These are phyloP conservation scores for Nesoenas mayeri DNA, from an alignment of 2,113 vertebrate species.

Conservation along the genomic window DNA sequence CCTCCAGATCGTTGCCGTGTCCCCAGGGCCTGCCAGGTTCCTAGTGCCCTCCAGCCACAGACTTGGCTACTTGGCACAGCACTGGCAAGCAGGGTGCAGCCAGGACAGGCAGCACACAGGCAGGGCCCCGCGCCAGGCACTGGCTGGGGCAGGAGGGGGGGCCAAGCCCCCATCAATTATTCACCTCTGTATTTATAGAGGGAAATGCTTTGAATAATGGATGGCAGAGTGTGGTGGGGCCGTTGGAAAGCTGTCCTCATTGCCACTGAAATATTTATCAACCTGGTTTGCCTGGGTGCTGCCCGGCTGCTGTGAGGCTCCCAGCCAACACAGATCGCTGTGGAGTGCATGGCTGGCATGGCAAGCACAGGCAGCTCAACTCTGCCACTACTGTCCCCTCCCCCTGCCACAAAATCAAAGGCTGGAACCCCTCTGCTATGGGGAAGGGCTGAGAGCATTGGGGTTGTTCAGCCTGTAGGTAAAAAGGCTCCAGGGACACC, in stretches of 20 bases:
- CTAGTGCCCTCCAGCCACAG: background rate
- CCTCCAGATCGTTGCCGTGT: background rate
- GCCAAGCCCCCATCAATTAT: slow-evolving; percentile 31
- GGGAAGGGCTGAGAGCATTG: background rate
- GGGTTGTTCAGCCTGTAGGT: background rate
- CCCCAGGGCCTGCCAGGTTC: background rate
- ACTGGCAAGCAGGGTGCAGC: accelerated
- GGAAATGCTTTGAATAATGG: slow-evolving; percentile 10
- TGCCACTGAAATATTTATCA: slow-evolving; percentile 25
- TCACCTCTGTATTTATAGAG: slow-evolving; percentile 33
- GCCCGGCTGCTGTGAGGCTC: accelerated
- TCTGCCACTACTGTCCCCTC: background rate
- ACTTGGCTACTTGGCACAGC: background rate
- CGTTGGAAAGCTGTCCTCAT: accelerated
- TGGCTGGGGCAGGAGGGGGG: background rate
- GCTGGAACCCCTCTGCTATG: background rate
- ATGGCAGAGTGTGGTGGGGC: background rate
- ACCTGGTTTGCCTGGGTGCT: background rate
- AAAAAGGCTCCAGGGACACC: background rate
- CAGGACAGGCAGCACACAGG: accelerated
- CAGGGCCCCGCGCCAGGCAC: accelerated
- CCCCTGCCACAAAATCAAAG: accelerated
- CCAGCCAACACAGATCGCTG: accelerated
- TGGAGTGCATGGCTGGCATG: accelerated
- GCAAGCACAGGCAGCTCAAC: accelerated